Base-by-base conservation (phyloP, 2,797 vertebrate species). In the Champsocephalus gunnari region DNA sequence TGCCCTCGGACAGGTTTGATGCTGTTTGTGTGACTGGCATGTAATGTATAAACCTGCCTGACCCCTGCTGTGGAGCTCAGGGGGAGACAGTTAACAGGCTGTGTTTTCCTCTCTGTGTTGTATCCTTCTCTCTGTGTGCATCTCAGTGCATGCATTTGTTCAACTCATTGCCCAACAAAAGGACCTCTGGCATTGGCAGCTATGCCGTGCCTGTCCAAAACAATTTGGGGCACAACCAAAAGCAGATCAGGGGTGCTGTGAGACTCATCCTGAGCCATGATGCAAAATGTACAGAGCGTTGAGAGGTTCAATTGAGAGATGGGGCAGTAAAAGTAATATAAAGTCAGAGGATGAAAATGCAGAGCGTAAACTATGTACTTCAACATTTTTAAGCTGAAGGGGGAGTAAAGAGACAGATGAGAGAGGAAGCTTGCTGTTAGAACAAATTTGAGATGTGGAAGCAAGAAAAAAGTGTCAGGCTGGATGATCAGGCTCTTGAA, bases 221-320 rank as follows among this genome's bases (percentile, higher is more conserved):
- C 81, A 73, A 88, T 88, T 77, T 82, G 49, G 51, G 81, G 80
- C 70, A 77, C 62, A 69, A 53, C 56, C 9, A 64, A 56, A 83
- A 71, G 73, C 45, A 63, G 60, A 80, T 75, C 60, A 49, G 53
- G 55, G 65, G 0, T 62, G 32, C 57, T 59, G 54, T 50, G 44
- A 79, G 81, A 73, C 70, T 79, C 67, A 77, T 75, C 73, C 38
- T 47, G 50, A 70, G 56, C 21, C 47, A 58, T 60, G 73, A 79
- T 70, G 68, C 79, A 73, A 79, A 77, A 56, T 84, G 78, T 62
- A 54, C 65, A 77, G 77, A 59, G 80, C 73, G 63, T 71, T 59
- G 21, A 58, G 58, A 12, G 59, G 4, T 21, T 49, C 10, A 4
- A 55, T 28, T 61, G 60, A 66, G 62, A 73, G 75, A 51, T 9